phyloP scores from a whole-genome alignment of 2,888 invertebrate genomes.

The Ochropleura leucogaster region DNA sequence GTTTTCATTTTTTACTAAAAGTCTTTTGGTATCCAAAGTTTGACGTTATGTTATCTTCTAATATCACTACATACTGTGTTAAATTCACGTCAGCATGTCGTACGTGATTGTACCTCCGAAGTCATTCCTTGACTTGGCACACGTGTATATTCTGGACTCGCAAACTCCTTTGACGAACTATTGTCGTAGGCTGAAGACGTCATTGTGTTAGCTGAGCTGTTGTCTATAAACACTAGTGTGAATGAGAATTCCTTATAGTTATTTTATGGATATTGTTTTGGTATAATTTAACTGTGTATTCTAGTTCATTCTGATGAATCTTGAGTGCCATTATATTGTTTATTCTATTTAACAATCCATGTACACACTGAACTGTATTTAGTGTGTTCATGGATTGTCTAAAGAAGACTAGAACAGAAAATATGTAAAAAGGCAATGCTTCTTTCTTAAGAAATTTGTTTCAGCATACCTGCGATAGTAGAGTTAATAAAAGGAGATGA shows the following conservation, averaged over 20 bases:
- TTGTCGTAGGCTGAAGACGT: background rate
- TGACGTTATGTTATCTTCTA: background rate
- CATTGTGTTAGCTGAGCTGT: constrained; percentile 1
- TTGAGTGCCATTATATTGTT: background rate
- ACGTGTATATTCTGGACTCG: background rate
- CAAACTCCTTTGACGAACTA: constrained; percentile 37
- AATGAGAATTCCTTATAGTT: background rate
- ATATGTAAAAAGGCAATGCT: no score
- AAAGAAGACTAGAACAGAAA: no score
- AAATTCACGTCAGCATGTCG: background rate
- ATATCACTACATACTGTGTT: background rate
- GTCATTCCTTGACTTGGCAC: background rate
- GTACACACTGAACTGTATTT: no score
- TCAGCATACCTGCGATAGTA: no score
- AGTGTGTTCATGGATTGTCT: no score
- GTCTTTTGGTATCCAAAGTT: background rate
- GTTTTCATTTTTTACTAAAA: no score
- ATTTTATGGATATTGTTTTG: background rate
- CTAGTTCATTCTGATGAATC: background rate
- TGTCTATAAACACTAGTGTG: background rate
- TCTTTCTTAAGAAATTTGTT: no score
- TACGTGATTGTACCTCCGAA: background rate
- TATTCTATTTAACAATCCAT: no score
- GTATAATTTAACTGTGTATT: background rate
- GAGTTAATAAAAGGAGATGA: no score